Conservation (phyloP, 1,140 invertebrate genomes). For the Onthophagus taurus region DNA sequence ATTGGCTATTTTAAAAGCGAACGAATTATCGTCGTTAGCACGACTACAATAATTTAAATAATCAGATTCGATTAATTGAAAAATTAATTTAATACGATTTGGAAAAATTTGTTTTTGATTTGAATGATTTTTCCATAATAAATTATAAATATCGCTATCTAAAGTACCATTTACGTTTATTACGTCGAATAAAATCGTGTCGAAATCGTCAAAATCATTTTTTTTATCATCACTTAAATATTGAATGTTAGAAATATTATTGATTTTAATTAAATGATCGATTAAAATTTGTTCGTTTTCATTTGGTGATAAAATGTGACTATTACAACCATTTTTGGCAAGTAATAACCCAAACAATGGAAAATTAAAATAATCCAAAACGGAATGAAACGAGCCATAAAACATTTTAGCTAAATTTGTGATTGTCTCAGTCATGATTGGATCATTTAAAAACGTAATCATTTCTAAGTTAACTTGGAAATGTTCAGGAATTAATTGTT, state of each 20-base stretch:
- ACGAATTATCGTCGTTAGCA: constrained; percentile 13
- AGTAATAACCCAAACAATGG: constrained; percentile 5
- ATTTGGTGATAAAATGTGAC: background rate
- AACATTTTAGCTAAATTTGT: constrained; percentile 5
- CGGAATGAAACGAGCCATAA: background rate
- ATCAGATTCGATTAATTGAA: constrained; percentile 11
- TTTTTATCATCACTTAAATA: background rate
- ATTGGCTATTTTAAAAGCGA: constrained; percentile 12
- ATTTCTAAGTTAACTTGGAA: constrained; percentile 6
- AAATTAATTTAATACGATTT: background rate
- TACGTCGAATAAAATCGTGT: constrained; percentile 10
- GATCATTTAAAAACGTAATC: constrained; percentile 15
- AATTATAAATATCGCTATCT: background rate
- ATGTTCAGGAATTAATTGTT: constrained; percentile 6
- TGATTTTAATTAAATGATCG: constrained; percentile 1
- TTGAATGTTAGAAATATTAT: background rate
- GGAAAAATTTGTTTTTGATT: constrained; percentile 2
- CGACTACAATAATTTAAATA: constrained; percentile 16
- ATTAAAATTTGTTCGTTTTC: constrained; percentile 7
- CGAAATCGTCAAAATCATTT: background rate
- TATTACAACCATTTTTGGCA: constrained; percentile 5
- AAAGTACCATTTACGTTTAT: constrained; percentile 11
- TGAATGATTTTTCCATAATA: background rate
- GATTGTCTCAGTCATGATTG: background rate
- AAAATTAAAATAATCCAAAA: constrained; percentile 10